A percentile compares a stretch with the other conserved stretches of the same genome.
Evolutionary conservation across 64 coral and sea anemone species (phyloP).

Genomic region (Trachythela sp.): DNA sequence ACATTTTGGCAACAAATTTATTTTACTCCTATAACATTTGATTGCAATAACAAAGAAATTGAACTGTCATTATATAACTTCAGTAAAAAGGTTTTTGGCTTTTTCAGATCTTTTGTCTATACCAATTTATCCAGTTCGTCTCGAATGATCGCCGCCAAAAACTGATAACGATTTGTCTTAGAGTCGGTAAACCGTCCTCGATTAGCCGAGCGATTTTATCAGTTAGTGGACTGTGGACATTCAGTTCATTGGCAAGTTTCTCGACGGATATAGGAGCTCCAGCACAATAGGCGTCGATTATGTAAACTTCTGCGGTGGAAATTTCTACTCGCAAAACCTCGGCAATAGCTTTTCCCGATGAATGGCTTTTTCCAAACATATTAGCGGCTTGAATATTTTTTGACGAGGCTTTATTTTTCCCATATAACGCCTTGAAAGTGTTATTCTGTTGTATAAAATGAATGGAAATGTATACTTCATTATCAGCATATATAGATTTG

Average conservation of each 20-base stretch:
- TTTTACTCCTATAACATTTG: no score
- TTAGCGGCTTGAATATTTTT: background rate
- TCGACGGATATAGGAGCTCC: background rate
- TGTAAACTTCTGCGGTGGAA: background rate
- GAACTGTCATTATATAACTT: no score
- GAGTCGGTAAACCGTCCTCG: background rate
- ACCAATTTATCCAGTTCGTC: background rate
- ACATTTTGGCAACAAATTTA: no score
- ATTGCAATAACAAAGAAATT: no score
- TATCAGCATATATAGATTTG: no score
- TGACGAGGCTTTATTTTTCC: background rate
- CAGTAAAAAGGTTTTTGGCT: no score
- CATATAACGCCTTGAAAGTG: background rate
- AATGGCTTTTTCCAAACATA: conserved; percentile 13
- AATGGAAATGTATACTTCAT: no score
- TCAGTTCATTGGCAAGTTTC: background rate
- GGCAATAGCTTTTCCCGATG: background rate
- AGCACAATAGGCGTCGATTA: conserved; percentile 1
- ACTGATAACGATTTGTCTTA: background rate
- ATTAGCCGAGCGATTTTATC: background rate
- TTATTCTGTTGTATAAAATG: no score
- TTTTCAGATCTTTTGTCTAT: no score
- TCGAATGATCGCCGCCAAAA: background rate
- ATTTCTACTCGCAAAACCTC: background rate
- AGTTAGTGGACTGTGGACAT: background rate